Conservation (phyloP, 2,113 vertebrate genomes). For the Camelus dromedarius region DNA sequence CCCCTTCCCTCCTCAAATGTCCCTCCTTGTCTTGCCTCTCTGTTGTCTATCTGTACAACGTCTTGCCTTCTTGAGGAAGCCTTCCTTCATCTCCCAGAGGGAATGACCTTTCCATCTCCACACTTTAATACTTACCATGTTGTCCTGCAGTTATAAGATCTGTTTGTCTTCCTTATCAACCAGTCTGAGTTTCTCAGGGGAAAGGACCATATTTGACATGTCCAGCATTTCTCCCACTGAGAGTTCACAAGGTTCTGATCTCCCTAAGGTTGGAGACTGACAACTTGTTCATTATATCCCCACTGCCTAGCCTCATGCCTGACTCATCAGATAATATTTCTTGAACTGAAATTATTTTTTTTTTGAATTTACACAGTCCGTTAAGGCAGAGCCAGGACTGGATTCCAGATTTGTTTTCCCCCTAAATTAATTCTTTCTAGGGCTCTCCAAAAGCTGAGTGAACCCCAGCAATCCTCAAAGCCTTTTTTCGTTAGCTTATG, state of each 20-base stretch:
- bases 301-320: neutral
- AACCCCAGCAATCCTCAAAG: neutral
- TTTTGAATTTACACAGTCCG: neutral
- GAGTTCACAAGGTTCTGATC: neutral
- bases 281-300: neutral
- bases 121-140: neutral
- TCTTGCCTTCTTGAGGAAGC: neutral
- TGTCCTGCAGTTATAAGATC: neutral
- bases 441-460: neutral
- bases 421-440: neutral
- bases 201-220: neutral
- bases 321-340: conserved; percentile 26
- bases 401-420: conserved; percentile 10
- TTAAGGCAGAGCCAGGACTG: neutral
- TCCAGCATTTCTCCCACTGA: neutral
- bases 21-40: neutral
- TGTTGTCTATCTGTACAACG: neutral
- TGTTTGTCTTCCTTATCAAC: neutral
- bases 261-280: neutral
- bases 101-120: neutral
- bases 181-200: neutral
- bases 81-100: neutral
- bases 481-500: neutral
- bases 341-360: neutral
- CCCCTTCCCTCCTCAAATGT: neutral